Evolutionary conservation across 1,140 invertebrate species (phyloP).

Genomic region (Copidosoma floridanum): DNA sequence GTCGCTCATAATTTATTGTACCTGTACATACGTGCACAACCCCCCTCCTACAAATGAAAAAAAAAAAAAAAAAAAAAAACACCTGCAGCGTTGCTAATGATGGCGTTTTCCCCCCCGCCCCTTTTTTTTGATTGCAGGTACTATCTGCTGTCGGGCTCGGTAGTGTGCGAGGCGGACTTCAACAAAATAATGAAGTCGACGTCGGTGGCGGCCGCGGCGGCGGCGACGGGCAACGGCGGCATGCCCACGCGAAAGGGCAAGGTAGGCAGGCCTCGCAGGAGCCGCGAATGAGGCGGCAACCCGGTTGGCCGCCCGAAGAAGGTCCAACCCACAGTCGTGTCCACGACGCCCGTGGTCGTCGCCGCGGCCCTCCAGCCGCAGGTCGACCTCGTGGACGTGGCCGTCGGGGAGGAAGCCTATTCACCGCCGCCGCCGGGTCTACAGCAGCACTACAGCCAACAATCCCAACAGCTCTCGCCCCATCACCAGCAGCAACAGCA

Average conservation of each 20-base stretch:
- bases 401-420: conserved; percentile 52
- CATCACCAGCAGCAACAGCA: conserved; percentile 43
- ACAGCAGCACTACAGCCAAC: conserved; percentile 42
- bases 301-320: conserved; percentile 57
- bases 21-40: no score
- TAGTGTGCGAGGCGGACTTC: conserved; percentile 91
- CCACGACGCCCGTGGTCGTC: conserved; percentile 33
- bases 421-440: conserved; percentile 55
- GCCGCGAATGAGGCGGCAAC: conserved; percentile 67
- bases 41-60: no score
- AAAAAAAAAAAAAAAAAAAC: no score
- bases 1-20: no score
- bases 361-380: conserved; percentile 28
- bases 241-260: conserved; percentile 79
- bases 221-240: conserved; percentile 58
- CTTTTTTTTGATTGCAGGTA: conserved; percentile 61
- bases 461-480: conserved; percentile 42
- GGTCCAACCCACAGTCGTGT: conserved; percentile 47
- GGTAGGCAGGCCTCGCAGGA: conserved; percentile 65
- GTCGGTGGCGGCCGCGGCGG: conserved; percentile 49
- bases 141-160: conserved; percentile 78
- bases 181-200: conserved; percentile 80
- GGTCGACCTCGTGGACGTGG: conserved; percentile 46
- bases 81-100: no score
- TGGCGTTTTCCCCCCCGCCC: no score